Percentiles rank a stretch among this genome's conserved stretches.
phyloP scores from a whole-genome alignment of 2,888 invertebrate species.

The Phalera bucephala region DNA sequence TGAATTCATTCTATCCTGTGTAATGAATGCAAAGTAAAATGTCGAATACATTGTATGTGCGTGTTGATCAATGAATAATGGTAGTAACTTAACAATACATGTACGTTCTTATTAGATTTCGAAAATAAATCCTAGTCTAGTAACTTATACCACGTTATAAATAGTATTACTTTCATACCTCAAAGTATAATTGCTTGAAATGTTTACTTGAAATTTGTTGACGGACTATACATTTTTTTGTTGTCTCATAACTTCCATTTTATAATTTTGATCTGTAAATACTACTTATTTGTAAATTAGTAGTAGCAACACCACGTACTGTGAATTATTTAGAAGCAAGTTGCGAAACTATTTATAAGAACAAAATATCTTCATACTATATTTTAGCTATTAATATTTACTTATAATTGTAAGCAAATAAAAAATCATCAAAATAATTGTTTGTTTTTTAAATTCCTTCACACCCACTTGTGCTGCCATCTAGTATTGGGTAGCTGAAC shows the following conservation, averaged over 20 bases:
- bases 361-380: constrained; percentile 36
- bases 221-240: not conserved
- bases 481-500: constrained; percentile 48
- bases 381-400: constrained; percentile 41
- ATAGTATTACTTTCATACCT: not conserved
- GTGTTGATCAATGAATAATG: constrained; percentile 11
- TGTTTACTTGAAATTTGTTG: not conserved
- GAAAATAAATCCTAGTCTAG: not conserved
- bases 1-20: constrained; percentile 2
- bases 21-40: constrained; percentile 1
- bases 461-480: constrained; percentile 36
- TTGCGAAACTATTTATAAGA: constrained; percentile 34
- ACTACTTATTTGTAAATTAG: constrained; percentile 33
- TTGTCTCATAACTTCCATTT: constrained; percentile 3
- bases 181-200: not conserved
- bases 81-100: constrained; percentile 14
- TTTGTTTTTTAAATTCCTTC: constrained; percentile 12
- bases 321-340: constrained; percentile 26
- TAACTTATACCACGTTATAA: not conserved
- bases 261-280: constrained; percentile 37
- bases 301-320: constrained; percentile 31
- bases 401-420: constrained; percentile 38
- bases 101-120: not conserved
- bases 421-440: constrained; percentile 33
- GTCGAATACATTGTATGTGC: constrained; percentile 1